phyloP scores from a whole-genome alignment of 2,797 vertebrate genomes.

The Bradypodion pumilum region DNA sequence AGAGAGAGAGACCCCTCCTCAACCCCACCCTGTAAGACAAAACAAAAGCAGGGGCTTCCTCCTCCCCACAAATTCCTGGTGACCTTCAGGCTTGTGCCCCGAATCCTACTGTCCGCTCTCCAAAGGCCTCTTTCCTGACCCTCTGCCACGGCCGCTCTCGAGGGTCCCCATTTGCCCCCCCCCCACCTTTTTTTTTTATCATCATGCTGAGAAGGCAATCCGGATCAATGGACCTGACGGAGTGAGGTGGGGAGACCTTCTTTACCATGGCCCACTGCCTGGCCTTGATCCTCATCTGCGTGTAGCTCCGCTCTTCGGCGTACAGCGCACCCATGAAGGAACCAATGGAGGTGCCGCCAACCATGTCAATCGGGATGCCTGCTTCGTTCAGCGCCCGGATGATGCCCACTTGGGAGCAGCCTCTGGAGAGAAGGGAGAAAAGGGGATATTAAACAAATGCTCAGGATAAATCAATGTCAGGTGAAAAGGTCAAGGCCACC shows the following conservation, averaged over 20 bases:
- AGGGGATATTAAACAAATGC: rapidly evolving
- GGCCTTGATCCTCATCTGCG: conserved; percentile 86
- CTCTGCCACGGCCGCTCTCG: too few species aligned
- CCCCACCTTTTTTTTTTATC: too few species aligned
- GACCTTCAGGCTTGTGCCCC: too few species aligned
- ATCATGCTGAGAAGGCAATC: too few species aligned
- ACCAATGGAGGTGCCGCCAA: conserved; percentile 92
- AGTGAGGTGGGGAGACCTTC: too few species aligned
- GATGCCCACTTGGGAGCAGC: conserved; percentile 91
- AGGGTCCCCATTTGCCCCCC: too few species aligned
- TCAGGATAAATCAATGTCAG: too few species aligned
- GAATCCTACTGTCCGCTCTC: too few species aligned
- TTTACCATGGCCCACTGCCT: conserved; percentile 93
- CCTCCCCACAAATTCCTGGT: too few species aligned
- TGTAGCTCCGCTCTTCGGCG: conserved; percentile 89
- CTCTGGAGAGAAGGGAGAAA: conserved; percentile 71
- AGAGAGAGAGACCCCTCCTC: background rate
- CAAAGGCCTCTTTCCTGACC: background rate
- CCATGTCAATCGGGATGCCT: conserved; percentile 90
- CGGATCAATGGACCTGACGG: too few species aligned
- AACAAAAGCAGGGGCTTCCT: background rate
- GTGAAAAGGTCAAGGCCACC: background rate
- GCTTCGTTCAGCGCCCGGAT: conserved; percentile 87
- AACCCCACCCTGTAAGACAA: background rate
- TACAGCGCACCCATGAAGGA: conserved; percentile 92